These are phyloP conservation scores for Diplodus puntazzo DNA, from an alignment of 2,797 vertebrate genomes.

Conservation along the genomic window DNA sequence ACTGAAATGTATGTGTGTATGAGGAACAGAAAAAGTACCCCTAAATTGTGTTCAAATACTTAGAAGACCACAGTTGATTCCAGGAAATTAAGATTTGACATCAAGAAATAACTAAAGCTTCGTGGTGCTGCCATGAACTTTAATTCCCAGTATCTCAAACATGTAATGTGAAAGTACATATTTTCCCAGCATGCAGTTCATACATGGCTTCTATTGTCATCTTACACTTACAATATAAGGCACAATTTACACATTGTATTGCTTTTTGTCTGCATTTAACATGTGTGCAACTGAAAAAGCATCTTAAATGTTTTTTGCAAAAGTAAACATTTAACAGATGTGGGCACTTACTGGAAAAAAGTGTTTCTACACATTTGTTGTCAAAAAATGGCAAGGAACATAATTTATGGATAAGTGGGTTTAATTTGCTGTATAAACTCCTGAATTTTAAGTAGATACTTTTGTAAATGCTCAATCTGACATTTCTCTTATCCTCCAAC, in stretches of 20 bases:
- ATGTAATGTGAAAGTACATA: constrained; percentile 10
- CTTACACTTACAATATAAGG: neutral
- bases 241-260: neutral
- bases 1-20: too few relatives aligned
- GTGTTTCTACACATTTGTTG: constrained; percentile 2
- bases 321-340: neutral
- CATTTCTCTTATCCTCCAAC: constrained; percentile 18
- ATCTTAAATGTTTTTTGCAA: constrained; percentile 4
- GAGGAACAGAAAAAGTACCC: too few relatives aligned
- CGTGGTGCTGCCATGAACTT: constrained; percentile 32
- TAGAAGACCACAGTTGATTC: too few relatives aligned
- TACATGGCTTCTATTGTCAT: constrained; percentile 14
- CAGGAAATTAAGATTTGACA: neutral
- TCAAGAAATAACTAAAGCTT: neutral
- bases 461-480: constrained; percentile 14
- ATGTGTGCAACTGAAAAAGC: constrained; percentile 14
- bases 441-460: neutral
- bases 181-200: constrained; percentile 18
- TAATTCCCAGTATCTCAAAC: constrained; percentile 26
- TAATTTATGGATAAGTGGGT: constrained; percentile 14
- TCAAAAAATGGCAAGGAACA: neutral
- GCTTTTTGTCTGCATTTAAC: constrained; percentile 1
- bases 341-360: neutral
- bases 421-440: constrained; percentile 27
- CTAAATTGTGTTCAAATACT: too few relatives aligned